Evolutionary conservation across 1,140 invertebrate genomes (phyloP).

Genomic region (Drosophila malerkotliana): DNA sequence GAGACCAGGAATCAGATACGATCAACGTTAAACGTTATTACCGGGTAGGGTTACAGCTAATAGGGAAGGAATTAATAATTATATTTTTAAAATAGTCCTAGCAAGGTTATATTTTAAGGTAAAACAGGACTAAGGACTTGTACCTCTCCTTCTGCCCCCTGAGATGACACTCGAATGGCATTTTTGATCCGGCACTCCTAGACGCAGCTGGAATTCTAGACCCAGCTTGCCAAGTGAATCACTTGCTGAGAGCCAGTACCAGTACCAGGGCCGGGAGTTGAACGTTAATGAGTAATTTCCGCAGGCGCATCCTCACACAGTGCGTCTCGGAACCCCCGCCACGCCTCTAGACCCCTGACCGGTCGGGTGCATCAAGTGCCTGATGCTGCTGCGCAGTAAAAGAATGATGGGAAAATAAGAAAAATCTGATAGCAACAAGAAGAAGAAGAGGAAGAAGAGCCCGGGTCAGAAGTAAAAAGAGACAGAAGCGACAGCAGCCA

Average conservation of each 20-base stretch:
- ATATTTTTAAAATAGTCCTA: no score
- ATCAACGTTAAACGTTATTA: conserved; percentile 24
- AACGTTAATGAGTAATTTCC: conserved; percentile 79
- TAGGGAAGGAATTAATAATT: no score
- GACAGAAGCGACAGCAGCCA: conserved; percentile 79
- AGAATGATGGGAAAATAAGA: conserved; percentile 70
- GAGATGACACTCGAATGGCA: conserved; percentile 53
- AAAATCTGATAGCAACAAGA: conserved; percentile 72
- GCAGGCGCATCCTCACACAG: conserved; percentile 62
- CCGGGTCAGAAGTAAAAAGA: conserved; percentile 21
- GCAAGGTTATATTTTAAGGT: no score
- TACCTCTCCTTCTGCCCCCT: conserved; percentile 5
- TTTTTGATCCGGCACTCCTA: conserved; percentile 47
- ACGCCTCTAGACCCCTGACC: conserved; percentile 15
- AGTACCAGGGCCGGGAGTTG: conserved; percentile 25
- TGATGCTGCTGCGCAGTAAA: conserved; percentile 50
- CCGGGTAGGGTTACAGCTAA: conserved; percentile 16
- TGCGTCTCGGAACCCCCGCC: conserved; percentile 24
- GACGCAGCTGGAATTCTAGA: conserved; percentile 47
- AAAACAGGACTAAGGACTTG: no score
- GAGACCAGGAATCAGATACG: conserved; percentile 37
- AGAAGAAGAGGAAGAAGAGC: neutral
- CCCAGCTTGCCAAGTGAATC: conserved; percentile 48
- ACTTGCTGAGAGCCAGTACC: conserved; percentile 1
- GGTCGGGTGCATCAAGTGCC: conserved; percentile 64